Conservation (phyloP, 2,113 vertebrate genomes). For the Ciconia maguari region DNA sequence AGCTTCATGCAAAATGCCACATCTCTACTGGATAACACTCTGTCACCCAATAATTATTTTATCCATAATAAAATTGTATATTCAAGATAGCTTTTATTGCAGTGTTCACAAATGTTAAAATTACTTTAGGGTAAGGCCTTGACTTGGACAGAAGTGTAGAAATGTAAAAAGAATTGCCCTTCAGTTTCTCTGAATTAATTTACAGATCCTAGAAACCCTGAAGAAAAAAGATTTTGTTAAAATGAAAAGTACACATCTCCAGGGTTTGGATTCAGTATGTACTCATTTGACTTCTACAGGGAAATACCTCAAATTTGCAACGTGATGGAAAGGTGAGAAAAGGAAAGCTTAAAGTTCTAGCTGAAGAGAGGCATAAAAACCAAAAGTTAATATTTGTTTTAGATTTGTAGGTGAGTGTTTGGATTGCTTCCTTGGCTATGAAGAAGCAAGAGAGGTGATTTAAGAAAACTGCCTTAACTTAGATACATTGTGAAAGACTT, state of each 20-base stretch:
- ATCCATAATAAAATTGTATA: background rate
- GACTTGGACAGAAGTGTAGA: background rate
- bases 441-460: background rate
- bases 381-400: background rate
- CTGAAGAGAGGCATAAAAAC: background rate
- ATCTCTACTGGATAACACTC: background rate
- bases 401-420: background rate
- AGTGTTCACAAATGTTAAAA: background rate
- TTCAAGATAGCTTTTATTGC: background rate
- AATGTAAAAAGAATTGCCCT: background rate
- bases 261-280: background rate
- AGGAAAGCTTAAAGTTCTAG: background rate
- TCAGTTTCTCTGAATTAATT: slow-evolving; percentile 2
- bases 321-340: background rate
- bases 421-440: background rate
- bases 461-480: background rate
- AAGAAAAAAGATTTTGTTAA: background rate
- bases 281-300: background rate
- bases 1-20: background rate
- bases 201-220: background rate
- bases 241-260: background rate
- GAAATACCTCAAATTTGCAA: background rate
- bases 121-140: background rate
- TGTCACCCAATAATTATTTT: background rate
- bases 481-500: background rate